Evolutionary conservation across 2,888 invertebrate genomes (phyloP).

Genomic region (Hyposoter dolosus): DNA sequence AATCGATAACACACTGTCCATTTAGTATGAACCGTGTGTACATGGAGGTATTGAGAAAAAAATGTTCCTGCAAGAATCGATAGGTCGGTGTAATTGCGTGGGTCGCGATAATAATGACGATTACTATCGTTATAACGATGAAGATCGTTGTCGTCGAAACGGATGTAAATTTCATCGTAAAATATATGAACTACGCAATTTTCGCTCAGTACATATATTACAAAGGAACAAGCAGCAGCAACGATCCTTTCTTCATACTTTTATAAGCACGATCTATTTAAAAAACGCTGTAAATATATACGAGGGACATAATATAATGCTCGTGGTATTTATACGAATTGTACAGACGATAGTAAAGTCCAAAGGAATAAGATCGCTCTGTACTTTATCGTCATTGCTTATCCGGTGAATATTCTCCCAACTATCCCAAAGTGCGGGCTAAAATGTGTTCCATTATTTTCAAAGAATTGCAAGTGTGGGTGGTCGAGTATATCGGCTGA

Average conservation of each 20-base stretch:
- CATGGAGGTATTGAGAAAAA: constrained; percentile 7
- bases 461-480: constrained; percentile 39
- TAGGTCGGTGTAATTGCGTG: constrained; percentile 56
- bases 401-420: constrained; percentile 9
- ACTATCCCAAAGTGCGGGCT: background rate
- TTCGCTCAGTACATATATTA: constrained; percentile 13
- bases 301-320: constrained; percentile 32
- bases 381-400: constrained; percentile 8
- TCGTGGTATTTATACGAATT: constrained; percentile 41
- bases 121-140: constrained; percentile 21
- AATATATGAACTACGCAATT: constrained; percentile 42
- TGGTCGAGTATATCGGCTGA: constrained; percentile 1
- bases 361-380: constrained; percentile 42
- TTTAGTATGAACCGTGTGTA: constrained; percentile 3
- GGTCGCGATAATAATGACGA: constrained; percentile 35
- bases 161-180: constrained; percentile 53
- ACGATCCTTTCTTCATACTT: constrained; percentile 24
- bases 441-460: constrained; percentile 6
- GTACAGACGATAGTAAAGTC: constrained; percentile 29
- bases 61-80: constrained; percentile 41
- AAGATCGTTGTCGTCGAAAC: constrained; percentile 30
- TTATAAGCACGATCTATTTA: constrained; percentile 38
- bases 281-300: constrained; percentile 27
- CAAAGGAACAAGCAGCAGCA: constrained; percentile 36
- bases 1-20: background rate